These are phyloP conservation scores for Cryptus armator DNA, from an alignment of 2,888 invertebrate species.

Conservation along the genomic window DNA sequence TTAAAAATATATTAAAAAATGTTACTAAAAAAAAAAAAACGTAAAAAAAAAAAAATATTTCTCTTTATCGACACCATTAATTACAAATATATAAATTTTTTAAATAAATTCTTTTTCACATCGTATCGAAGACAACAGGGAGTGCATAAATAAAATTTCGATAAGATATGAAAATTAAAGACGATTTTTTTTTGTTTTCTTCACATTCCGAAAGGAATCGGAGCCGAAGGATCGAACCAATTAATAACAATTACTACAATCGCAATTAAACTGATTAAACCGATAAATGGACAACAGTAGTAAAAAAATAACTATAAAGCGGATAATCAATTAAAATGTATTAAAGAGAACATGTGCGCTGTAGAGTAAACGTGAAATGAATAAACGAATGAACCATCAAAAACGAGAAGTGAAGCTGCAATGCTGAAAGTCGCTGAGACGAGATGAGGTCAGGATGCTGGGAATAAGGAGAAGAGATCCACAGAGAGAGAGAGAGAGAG, in stretches of 20 bases:
- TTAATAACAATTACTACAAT: background rate
- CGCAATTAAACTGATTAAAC: background rate
- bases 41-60: too few species aligned
- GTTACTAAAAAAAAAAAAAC: too few species aligned
- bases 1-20: too few species aligned
- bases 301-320: background rate
- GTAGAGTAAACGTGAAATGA: slow-evolving; percentile 21
- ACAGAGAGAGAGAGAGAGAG: slow-evolving; percentile 54
- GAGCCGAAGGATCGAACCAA: background rate
- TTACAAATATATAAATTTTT: too few species aligned
- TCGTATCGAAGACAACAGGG: background rate
- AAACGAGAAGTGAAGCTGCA: slow-evolving; percentile 7
- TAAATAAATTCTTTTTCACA: background rate
- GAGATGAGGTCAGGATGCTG: slow-evolving; percentile 19
- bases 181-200: background rate
- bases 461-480: too few species aligned
- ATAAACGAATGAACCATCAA: slow-evolving; percentile 36
- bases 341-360: background rate
- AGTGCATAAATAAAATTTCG: background rate
- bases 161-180: background rate
- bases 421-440: slow-evolving; percentile 15
- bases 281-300: background rate
- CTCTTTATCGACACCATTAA: too few species aligned
- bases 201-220: background rate
- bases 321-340: background rate